Evolutionary conservation across 2,888 invertebrate species (phyloP).

Genomic region (Vanessa cardui): DNA sequence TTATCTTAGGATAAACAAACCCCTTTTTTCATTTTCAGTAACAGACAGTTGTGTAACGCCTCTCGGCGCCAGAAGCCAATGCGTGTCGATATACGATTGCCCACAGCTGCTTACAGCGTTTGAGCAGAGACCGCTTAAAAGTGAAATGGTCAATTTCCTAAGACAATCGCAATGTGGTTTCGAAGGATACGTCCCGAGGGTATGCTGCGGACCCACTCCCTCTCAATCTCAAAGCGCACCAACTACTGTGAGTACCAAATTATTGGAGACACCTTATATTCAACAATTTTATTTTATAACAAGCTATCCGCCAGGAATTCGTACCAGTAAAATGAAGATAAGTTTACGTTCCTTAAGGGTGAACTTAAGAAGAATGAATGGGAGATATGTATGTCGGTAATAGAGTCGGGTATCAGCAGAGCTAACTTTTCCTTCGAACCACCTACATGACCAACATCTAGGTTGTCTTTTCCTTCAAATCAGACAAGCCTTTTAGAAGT

Average conservation of each 20-base stretch:
- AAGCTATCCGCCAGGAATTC: too few species aligned
- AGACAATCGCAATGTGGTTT: constrained; percentile 82
- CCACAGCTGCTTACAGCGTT: constrained; percentile 63
- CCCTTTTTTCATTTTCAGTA: constrained; percentile 44
- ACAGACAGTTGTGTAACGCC: constrained; percentile 74
- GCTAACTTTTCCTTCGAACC: too few species aligned
- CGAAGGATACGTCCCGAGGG: constrained; percentile 69
- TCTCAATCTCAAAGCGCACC: constrained; percentile 28
- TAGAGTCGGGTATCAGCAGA: too few species aligned
- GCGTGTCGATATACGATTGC: constrained; percentile 79
- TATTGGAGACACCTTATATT: background rate
- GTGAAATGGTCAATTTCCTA: constrained; percentile 64
- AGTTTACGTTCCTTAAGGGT: too few species aligned
- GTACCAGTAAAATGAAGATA: too few species aligned
- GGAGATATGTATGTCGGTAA: too few species aligned
- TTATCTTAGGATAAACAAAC: too few species aligned
- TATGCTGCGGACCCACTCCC: constrained; percentile 80
- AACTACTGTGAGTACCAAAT: constrained; percentile 35
- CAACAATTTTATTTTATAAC: too few species aligned
- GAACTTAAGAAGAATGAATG: too few species aligned
- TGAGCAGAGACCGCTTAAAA: constrained; percentile 64
- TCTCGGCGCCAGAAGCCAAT: constrained; percentile 64
- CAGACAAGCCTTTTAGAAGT: too few species aligned
- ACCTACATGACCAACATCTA: too few species aligned
- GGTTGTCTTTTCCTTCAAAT: too few species aligned